A percentile compares a stretch with the other conserved stretches of the same genome.
Conservation (phyloP, 2,113 vertebrate genomes). For the Festucalex cinctus region DNA sequence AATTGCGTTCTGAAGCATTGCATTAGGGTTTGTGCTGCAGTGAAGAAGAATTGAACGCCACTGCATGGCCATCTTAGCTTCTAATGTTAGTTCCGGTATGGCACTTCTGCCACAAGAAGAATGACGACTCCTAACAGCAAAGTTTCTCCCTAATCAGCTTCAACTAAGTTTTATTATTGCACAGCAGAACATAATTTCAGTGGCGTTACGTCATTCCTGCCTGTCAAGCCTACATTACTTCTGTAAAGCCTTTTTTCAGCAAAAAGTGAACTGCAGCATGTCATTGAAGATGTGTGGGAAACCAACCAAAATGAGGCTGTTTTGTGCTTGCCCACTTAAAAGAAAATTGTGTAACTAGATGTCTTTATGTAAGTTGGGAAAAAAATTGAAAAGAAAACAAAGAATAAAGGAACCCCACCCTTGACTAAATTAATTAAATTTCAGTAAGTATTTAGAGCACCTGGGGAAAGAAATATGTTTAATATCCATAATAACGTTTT, state of each 20-base stretch:
- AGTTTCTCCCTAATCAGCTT: constrained; percentile 26
- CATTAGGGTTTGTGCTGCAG: constrained; percentile 33
- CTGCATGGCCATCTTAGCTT: constrained; percentile 20
- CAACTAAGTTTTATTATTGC: neutral
- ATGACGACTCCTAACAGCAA: constrained; percentile 33
- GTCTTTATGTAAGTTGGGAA: too few species aligned
- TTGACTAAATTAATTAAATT: too few species aligned
- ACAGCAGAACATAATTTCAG: neutral
- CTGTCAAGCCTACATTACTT: neutral
- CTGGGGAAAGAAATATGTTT: neutral
- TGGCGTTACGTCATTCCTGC: neutral
- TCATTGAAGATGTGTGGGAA: neutral
- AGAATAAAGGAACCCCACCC: too few species aligned
- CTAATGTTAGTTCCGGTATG: constrained; percentile 37
- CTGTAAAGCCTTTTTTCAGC: neutral
- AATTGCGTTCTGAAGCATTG: constrained; percentile 50
- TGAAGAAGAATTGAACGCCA: constrained; percentile 47
- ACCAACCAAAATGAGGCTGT: neutral
- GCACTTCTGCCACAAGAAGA: constrained; percentile 35
- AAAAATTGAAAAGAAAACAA: too few species aligned
- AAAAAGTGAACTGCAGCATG: neutral
- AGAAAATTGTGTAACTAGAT: too few species aligned
- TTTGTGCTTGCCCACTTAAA: neutral
- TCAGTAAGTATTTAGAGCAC: too few species aligned
- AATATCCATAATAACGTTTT: neutral